A percentile compares a stretch with the other conserved stretches of the same genome.
phyloP scores from a whole-genome alignment of 2,797 vertebrate species.

The Pogonophryne albipinna region DNA sequence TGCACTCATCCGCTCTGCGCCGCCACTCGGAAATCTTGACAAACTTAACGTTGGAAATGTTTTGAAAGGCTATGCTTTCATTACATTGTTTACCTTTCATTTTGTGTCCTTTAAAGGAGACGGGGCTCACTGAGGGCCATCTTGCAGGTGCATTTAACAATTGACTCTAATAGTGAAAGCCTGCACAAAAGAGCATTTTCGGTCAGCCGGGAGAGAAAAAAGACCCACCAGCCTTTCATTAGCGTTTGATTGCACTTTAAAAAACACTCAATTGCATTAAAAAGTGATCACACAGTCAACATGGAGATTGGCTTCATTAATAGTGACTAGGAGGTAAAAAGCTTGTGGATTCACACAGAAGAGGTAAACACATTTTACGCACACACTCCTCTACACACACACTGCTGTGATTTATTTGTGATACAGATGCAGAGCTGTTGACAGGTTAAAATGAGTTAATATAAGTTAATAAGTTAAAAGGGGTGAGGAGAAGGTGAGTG shows the following conservation, averaged over 20 bases:
- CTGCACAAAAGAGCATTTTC: constrained; percentile 66
- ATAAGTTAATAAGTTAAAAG: constrained; percentile 86
- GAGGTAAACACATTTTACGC: constrained; percentile 69
- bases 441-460: constrained; percentile 82
- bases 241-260: constrained; percentile 81
- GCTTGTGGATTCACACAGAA: constrained; percentile 39
- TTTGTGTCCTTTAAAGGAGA: constrained; percentile 21
- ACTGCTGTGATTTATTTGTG: constrained; percentile 67
- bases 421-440: constrained; percentile 67
- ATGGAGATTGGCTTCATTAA: constrained; percentile 75
- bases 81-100: constrained; percentile 42
- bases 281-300: constrained; percentile 75
- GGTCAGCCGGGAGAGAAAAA: constrained; percentile 12
- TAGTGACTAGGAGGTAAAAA: constrained; percentile 61
- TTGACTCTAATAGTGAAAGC: constrained; percentile 47
- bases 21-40: constrained; percentile 27
- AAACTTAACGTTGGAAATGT: constrained; percentile 30
- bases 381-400: constrained; percentile 20
- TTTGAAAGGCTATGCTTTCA: constrained; percentile 54
- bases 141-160: constrained; percentile 75
- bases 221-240: constrained; percentile 67
- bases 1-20: neutral
- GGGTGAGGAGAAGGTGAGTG: constrained; percentile 85
- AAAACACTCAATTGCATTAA: constrained; percentile 82
- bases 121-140: neutral